Evolutionary conservation across 2,888 invertebrate genomes (phyloP), one percentile per base, ranked within the genome.

Genomic region (Hydraecia micacea): DNA sequence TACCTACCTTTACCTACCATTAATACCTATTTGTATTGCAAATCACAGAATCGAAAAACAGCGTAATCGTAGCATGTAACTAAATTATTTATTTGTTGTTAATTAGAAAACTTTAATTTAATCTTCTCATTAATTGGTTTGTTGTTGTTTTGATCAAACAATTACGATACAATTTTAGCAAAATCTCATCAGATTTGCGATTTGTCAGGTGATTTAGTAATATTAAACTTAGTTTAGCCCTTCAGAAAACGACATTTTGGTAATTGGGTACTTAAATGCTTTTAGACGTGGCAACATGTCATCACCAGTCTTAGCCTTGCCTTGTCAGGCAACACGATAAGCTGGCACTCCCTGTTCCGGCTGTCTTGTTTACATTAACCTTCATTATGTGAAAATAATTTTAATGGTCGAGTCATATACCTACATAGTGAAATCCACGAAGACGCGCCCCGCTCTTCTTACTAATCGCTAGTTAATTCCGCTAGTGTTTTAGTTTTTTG

Each of bases 181-280:
- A 32, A 5, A 49, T 46, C 18, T n/a, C n/a, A n/a, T n/a, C n/a
- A n/a, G n/a, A n/a, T n/a, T n/a, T 21, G 42, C 11, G 1, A 32
- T 52, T 49, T 36, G 18, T n/a, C 39, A 39, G 25, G 13, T 39
- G 6, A 42, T 63, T 39, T 18, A 25, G 7, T 11, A 25, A 60
- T 8, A 15, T n/a, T 4, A 28, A 25, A 52, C 42, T 76, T 46
- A 3, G 21, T 76, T 76, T 5, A 65, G 21, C 6, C 28, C 39
- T 28, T 52, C 55, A 42, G 28, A 42, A 74, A 70, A 28, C 7
- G 11, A 9, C 18, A 6, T 28, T 65, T 65, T 36, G 36, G 25
- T 55, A 55, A 25, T 69, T 63, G 18, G 1, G 15, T 62, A n/a
- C n/a, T n/a, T n/a, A 46, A 65, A 71, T 79, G 46, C 36, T 79